phyloP scores from a whole-genome alignment of 1,140 invertebrate species.

The Brachionus plicatilis region DNA sequence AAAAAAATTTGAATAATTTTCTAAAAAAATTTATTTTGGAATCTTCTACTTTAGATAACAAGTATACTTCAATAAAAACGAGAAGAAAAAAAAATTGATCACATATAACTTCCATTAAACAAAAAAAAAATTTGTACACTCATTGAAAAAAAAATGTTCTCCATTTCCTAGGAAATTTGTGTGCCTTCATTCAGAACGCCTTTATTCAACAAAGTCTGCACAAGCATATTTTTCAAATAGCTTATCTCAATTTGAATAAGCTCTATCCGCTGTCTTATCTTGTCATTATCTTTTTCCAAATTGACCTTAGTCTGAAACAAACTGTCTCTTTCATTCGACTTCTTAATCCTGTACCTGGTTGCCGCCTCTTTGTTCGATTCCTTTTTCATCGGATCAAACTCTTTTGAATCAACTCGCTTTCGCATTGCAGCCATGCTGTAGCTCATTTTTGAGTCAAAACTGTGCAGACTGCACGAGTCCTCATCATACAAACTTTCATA shows the following conservation, averaged over 20 bases:
- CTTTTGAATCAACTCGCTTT: not conserved
- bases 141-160: not conserved
- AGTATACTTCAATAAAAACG: not conserved
- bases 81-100: not conserved
- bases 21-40: not conserved
- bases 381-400: conserved; percentile 8
- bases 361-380: conserved; percentile 38
- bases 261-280: not conserved
- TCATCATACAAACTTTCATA: not conserved
- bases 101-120: not conserved
- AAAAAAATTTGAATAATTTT: not conserved
- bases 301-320: conserved; percentile 18
- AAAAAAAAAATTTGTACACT: not conserved
- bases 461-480: not conserved
- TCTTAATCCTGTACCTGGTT: conserved; percentile 20
- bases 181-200: not conserved
- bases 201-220: conserved; percentile 22
- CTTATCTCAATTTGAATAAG: conserved; percentile 33
- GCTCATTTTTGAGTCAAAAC: not conserved
- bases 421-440: not conserved
- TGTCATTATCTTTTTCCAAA: conserved; percentile 37
- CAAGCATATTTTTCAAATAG: conserved; percentile 37
- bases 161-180: not conserved
- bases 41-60: not conserved
- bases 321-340: conserved; percentile 12